Conservation (phyloP, 2,797 vertebrate species). For the Betta splendens region DNA sequence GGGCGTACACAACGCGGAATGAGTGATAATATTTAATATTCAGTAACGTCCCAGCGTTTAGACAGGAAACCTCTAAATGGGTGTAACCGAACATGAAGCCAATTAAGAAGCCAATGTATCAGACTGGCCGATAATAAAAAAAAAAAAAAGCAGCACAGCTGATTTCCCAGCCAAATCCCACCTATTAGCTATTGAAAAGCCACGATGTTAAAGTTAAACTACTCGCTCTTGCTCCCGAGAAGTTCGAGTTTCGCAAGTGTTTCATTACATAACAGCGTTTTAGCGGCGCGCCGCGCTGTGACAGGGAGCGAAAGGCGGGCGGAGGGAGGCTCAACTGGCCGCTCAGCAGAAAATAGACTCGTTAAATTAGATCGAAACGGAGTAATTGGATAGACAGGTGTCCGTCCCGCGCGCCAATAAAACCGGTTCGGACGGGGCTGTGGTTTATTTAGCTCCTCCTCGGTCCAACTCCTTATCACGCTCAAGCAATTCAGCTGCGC, state of each 20-base stretch:
- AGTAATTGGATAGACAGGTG: conserved; percentile 45
- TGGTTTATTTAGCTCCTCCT: conserved; percentile 29
- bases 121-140: background rate
- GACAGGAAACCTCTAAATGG: background rate
- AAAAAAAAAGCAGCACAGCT: background rate
- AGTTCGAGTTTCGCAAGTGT: conserved; percentile 78
- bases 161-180: background rate
- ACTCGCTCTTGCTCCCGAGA: conserved; percentile 27
- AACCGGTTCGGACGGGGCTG: conserved; percentile 17
- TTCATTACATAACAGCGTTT: conserved; percentile 74
- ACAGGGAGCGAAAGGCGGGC: background rate
- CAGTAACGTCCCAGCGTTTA: background rate
- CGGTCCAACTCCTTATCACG: conserved; percentile 38
- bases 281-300: conserved; percentile 53
- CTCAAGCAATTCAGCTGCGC: conserved; percentile 57
- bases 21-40: conserved; percentile 1
- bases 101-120: conserved; percentile 1
- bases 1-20: background rate
- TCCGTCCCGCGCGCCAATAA: background rate
- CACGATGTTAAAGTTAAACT: conserved; percentile 41
- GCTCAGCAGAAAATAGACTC: conserved; percentile 34
- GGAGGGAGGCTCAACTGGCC: conserved; percentile 6
- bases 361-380: conserved; percentile 39
- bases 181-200: background rate
- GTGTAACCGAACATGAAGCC: conserved; percentile 10